phyloP scores from a whole-genome alignment of 23 tunicate species.

The Corella eumyota region DNA sequence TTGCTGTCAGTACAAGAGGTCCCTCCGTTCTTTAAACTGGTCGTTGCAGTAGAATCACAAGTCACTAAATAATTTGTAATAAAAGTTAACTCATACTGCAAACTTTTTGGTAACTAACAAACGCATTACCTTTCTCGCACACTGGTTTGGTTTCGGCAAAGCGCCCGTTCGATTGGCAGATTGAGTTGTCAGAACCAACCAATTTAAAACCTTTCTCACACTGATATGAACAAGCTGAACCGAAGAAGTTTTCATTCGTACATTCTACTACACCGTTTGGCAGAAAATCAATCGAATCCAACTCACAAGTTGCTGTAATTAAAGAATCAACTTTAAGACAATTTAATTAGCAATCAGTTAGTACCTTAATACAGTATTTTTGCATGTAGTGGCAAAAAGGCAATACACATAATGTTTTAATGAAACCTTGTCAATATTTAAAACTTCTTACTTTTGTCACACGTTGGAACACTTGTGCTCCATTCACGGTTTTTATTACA shows the following conservation, averaged over 20 bases:
- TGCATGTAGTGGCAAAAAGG: not conserved
- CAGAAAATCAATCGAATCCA: not conserved
- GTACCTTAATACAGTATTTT: too few relatives aligned
- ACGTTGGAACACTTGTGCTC: constrained; percentile 18
- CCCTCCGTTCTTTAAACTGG: constrained; percentile 7
- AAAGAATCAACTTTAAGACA: too few relatives aligned
- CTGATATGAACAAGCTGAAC: constrained; percentile 19
- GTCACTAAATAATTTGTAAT: constrained; percentile 7
- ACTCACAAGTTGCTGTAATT: constrained; percentile 7
- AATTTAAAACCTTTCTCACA: constrained; percentile 23
- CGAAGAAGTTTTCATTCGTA: constrained; percentile 8
- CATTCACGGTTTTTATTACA: constrained; percentile 44
- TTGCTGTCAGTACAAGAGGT: constrained; percentile 11
- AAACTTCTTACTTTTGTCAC: constrained; percentile 19
- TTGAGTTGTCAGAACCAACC: constrained; percentile 8
- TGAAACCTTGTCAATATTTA: not conserved
- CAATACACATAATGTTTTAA: not conserved
- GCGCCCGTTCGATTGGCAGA: constrained; percentile 19
- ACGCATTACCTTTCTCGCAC: constrained; percentile 5
- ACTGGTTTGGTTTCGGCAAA: constrained; percentile 3
- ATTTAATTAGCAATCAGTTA: too few relatives aligned
- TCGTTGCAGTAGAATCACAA: constrained; percentile 7
- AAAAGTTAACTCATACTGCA: too few relatives aligned
- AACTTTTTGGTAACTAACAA: too few relatives aligned
- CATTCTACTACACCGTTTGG: constrained; percentile 14